Evolutionary conservation across 2,113 vertebrate species (phyloP).

Genomic region (Callipepla squamata): DNA sequence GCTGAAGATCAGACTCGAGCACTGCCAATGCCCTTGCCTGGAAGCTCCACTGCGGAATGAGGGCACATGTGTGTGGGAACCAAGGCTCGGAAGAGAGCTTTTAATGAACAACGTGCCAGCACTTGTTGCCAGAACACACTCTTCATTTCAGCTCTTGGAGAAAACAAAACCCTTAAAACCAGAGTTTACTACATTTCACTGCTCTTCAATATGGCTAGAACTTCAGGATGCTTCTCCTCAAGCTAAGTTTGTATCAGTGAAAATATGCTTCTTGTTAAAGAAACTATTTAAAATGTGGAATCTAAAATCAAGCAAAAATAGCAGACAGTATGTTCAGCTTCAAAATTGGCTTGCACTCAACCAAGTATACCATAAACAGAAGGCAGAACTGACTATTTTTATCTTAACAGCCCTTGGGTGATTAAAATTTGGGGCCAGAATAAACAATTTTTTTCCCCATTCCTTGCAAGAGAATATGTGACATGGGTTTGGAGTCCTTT

Average conservation of each 20-base stretch:
- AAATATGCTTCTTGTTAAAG: conserved; percentile 83
- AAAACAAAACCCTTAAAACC: conserved; percentile 80
- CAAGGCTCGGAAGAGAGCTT: conserved; percentile 70
- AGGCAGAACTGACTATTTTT: conserved; percentile 83
- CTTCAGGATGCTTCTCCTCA: conserved; percentile 81
- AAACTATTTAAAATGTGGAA: conserved; percentile 84
- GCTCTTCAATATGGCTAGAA: conserved; percentile 81
- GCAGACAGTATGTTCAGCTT: conserved; percentile 84
- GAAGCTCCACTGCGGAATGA: conserved; percentile 69
- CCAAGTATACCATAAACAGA: conserved; percentile 84
- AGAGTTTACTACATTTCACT: conserved; percentile 81
- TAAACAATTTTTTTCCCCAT: conserved; percentile 80
- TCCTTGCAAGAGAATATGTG: conserved; percentile 79
- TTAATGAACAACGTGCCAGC: conserved; percentile 65
- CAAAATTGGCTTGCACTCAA: conserved; percentile 80
- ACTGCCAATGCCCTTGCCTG: conserved; percentile 74
- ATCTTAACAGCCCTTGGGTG: conserved; percentile 81
- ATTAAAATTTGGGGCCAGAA: conserved; percentile 83
- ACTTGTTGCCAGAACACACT: conserved; percentile 78
- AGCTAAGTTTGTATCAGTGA: conserved; percentile 83
- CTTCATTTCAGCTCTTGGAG: conserved; percentile 79
- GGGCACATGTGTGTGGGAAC: conserved; percentile 63
- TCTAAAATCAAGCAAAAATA: conserved; percentile 86
- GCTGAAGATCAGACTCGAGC: conserved; percentile 71
- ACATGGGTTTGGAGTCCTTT: conserved; percentile 75